These are phyloP conservation scores for Phengaris arion DNA, from an alignment of 2,888 invertebrate genomes.

Conservation along the genomic window DNA sequence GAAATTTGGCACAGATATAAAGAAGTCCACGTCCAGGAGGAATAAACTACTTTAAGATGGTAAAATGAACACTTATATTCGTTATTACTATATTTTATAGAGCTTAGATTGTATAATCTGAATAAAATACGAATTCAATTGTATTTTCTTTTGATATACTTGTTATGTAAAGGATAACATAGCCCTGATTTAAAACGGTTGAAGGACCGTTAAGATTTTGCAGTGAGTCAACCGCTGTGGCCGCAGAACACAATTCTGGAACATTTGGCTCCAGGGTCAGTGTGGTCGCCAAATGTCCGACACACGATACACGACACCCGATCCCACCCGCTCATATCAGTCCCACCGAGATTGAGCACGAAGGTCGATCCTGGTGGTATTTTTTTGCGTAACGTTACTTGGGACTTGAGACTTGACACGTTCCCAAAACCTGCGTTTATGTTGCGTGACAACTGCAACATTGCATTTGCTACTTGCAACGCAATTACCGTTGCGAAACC, in stretches of 20 bases:
- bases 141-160: background rate
- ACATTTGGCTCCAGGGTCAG: constrained; percentile 58
- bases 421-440: constrained; percentile 15
- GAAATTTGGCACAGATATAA: too few species aligned
- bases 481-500: constrained; percentile 2
- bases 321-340: constrained; percentile 37
- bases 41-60: too few species aligned
- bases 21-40: too few species aligned
- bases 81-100: too few species aligned
- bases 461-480: background rate
- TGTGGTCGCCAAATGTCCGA: constrained; percentile 71
- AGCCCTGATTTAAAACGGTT: constrained; percentile 36
- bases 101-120: too few species aligned
- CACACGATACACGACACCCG: constrained; percentile 59
- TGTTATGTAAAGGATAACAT: background rate
- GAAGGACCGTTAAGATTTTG: constrained; percentile 37
- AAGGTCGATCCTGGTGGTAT: constrained; percentile 69
- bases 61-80: too few species aligned
- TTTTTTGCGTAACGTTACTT: constrained; percentile 50
- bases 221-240: constrained; percentile 56
- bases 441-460: background rate
- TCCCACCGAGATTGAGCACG: constrained; percentile 66
- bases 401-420: constrained; percentile 28
- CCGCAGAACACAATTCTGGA: constrained; percentile 50
- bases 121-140: too few species aligned